phyloP scores from a whole-genome alignment of 2,888 invertebrate species.

The Ethmia dodecea region DNA sequence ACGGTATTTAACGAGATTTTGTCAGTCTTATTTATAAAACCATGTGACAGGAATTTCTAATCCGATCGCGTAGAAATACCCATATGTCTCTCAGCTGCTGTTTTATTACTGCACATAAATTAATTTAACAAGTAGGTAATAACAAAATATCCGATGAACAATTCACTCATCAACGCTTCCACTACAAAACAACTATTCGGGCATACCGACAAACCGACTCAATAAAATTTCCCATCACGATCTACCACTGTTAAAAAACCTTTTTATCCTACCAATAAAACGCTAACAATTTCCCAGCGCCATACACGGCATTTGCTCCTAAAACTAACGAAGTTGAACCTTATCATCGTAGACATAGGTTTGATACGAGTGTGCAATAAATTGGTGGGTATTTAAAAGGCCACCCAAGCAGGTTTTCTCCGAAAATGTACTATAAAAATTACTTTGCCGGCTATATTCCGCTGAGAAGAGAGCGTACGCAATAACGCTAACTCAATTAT shows the following conservation, averaged over 20 bases:
- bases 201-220: slow-evolving; percentile 11
- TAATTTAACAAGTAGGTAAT: too few relatives aligned
- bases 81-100: too few relatives aligned
- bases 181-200: not conserved
- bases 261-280: slow-evolving; percentile 46
- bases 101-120: too few relatives aligned
- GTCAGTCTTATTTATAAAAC: too few relatives aligned
- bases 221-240: slow-evolving; percentile 25
- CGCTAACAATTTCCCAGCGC: slow-evolving; percentile 32
- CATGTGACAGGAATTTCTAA: too few relatives aligned
- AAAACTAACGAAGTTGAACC: slow-evolving; percentile 14
- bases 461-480: slow-evolving; percentile 17
- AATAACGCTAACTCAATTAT: slow-evolving; percentile 33
- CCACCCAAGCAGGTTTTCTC: slow-evolving; percentile 55
- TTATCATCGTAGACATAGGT: slow-evolving; percentile 16
- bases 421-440: slow-evolving; percentile 50
- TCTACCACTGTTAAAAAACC: slow-evolving; percentile 28
- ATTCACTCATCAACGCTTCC: too few relatives aligned
- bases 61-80: too few relatives aligned
- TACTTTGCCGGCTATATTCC: slow-evolving; percentile 28
- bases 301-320: slow-evolving; percentile 11
- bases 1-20: too few relatives aligned
- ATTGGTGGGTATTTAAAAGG: slow-evolving; percentile 24
- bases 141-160: too few relatives aligned
- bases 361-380: slow-evolving; percentile 8